Percentiles rank a stretch among this genome's conserved stretches.
These are phyloP conservation scores for Rhinoderma darwinii DNA, from an alignment of 2,113 vertebrate species.

Conservation along the genomic window DNA sequence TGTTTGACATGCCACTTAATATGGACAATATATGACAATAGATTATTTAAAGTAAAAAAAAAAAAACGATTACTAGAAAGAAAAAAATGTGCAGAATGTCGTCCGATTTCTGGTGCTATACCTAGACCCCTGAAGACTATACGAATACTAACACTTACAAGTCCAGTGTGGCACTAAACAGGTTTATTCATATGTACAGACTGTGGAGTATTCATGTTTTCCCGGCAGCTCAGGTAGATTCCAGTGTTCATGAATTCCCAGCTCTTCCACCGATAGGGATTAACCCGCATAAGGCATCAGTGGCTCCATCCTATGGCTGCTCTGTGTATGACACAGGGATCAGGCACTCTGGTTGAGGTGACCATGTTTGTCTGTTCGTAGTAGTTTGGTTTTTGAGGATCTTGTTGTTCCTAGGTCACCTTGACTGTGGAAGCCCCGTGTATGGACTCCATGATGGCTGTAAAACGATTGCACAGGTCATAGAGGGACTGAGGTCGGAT, in stretches of 20 bases:
- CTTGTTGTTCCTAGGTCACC: conserved; percentile 72
- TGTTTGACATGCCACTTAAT: neutral
- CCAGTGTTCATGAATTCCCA: neutral
- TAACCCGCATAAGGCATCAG: conserved; percentile 2
- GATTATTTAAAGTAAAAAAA: neutral
- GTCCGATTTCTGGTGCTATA: neutral
- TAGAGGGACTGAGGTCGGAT: conserved; percentile 88
- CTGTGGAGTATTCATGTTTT: neutral
- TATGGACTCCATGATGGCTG: conserved; percentile 94
- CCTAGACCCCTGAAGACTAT: neutral
- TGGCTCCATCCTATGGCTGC: neutral
- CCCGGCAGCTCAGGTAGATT: neutral
- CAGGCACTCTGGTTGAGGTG: neutral
- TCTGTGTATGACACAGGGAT: conserved; percentile 35
- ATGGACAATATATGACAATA: neutral
- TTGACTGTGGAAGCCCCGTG: conserved; percentile 80
- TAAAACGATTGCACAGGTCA: conserved; percentile 91
- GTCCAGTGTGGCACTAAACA: conserved; percentile 25
- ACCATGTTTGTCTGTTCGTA: neutral
- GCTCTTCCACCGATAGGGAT: neutral
- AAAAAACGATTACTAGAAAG: too few species aligned
- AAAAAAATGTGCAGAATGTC: neutral
- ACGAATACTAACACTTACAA: neutral
- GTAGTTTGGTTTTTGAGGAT: neutral
- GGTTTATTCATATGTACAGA: neutral